These are phyloP conservation scores for Lutjanus campechanus DNA, from an alignment of 2,797 vertebrate genomes.

Conservation along the genomic window DNA sequence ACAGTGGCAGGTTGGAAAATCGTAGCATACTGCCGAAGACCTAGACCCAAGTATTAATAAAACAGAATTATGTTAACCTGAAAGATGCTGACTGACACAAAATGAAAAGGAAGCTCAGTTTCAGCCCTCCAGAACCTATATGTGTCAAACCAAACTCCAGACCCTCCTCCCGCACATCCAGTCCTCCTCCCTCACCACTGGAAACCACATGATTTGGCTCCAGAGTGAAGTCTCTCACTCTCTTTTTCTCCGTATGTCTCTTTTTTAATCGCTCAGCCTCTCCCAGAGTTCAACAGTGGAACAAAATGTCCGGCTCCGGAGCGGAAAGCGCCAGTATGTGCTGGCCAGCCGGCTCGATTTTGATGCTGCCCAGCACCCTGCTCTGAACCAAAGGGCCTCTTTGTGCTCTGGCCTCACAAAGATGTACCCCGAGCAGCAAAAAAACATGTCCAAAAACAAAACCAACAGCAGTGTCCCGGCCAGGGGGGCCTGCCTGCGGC, in stretches of 20 bases:
- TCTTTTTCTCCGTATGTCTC: conserved; percentile 25
- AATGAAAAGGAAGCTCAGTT: conserved; percentile 7
- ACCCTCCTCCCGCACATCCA: conserved; percentile 30
- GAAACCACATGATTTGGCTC: conserved; percentile 74
- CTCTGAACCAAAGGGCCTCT: conserved; percentile 73
- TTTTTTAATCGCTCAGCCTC: conserved; percentile 45
- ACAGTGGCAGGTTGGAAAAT: too few species aligned
- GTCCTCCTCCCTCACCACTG: conserved; percentile 24
- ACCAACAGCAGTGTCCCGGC: conserved; percentile 55
- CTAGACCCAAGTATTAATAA: background rate
- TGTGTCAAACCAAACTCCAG: conserved; percentile 36
- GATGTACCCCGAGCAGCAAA: conserved; percentile 62
- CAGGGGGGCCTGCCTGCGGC: conserved; percentile 27
- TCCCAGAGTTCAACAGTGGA: conserved; percentile 83
- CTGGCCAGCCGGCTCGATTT: conserved; percentile 65
- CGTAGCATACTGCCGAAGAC: too few species aligned
- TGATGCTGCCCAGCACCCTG: conserved; percentile 67
- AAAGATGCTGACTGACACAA: conserved; percentile 1
- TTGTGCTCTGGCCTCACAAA: conserved; percentile 77
- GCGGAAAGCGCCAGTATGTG: conserved; percentile 79
- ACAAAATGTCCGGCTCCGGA: conserved; percentile 87
- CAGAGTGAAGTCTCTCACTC: conserved; percentile 45
- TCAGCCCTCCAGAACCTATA: conserved; percentile 21
- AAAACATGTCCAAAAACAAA: conserved; percentile 59
- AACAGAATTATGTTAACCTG: background rate